These are phyloP conservation scores for Coturnix japonica DNA, from an alignment of 2,113 vertebrate genomes.

Conservation along the genomic window DNA sequence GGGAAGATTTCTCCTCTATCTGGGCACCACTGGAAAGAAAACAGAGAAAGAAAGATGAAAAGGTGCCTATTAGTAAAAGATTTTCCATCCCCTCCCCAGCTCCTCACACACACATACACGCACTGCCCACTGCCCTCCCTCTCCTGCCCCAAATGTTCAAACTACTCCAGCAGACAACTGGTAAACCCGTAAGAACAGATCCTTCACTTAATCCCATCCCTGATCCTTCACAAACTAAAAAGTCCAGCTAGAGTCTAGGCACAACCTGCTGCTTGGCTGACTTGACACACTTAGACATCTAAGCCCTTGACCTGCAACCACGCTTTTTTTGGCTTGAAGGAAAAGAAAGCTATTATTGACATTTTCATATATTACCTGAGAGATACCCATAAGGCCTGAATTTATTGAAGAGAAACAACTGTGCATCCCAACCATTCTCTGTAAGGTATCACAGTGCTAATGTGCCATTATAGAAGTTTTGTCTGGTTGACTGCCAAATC, in stretches of 20 bases:
- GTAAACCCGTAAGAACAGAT: background rate
- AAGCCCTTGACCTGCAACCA: background rate
- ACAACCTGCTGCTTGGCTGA: background rate
- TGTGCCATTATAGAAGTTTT: background rate
- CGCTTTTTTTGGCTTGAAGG: background rate
- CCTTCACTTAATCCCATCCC: background rate
- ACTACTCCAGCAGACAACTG: background rate
- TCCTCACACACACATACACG: background rate
- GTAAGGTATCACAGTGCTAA: background rate
- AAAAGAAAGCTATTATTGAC: background rate
- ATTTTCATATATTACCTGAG: background rate
- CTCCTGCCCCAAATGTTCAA: background rate
- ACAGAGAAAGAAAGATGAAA: conserved; percentile 23
- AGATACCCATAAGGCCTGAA: background rate
- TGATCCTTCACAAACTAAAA: background rate
- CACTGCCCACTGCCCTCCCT: background rate
- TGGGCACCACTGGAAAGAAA: conserved; percentile 17
- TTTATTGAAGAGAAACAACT: background rate
- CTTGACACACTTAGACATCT: background rate
- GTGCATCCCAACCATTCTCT: accelerated
- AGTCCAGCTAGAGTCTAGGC: background rate
- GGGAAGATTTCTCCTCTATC: conserved; percentile 44
- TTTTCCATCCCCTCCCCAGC: background rate
- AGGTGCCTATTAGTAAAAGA: conserved; percentile 17
- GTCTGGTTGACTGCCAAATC: background rate